A percentile compares a stretch with the other conserved stretches of the same genome.
phyloP scores from a whole-genome alignment of 2,113 vertebrate species.

The Ceyx cyanopectus region DNA sequence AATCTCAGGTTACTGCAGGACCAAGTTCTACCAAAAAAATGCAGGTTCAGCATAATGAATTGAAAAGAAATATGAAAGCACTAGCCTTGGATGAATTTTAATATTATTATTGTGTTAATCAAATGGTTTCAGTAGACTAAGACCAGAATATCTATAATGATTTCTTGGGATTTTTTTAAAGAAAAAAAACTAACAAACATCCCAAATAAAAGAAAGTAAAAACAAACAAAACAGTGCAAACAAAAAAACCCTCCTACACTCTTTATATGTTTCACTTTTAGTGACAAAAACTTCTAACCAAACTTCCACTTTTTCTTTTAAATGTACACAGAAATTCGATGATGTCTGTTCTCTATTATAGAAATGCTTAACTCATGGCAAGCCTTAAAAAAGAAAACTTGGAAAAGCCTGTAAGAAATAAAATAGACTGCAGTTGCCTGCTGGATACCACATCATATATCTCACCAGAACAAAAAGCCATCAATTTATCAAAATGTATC shows the following conservation, averaged over 20 bases:
- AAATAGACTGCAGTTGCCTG: constrained; percentile 80
- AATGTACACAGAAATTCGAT: constrained; percentile 97
- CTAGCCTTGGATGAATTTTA: constrained; percentile 48
- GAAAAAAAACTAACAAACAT: background rate
- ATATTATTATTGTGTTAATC: constrained; percentile 37
- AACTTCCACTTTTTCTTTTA: constrained; percentile 46
- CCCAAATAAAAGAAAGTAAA: constrained; percentile 43
- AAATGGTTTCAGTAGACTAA: constrained; percentile 52
- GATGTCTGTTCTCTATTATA: constrained; percentile 99
- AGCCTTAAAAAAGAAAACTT: constrained; percentile 82
- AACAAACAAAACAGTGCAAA: constrained; percentile 42
- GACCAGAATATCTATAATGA: constrained; percentile 44
- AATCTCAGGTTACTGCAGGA: constrained; percentile 35
- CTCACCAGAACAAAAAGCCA: constrained; percentile 88
- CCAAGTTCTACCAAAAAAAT: constrained; percentile 65
- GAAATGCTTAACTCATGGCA: constrained; percentile 91
- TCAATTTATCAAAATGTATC: constrained; percentile 93
- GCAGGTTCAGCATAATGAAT: constrained; percentile 6
- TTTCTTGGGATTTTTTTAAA: constrained; percentile 26
- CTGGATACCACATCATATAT: constrained; percentile 86
- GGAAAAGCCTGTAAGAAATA: constrained; percentile 74
- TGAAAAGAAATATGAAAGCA: constrained; percentile 53
- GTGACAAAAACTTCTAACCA: constrained; percentile 55
- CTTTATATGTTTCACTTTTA: constrained; percentile 58
- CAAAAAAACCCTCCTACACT: background rate